Evolutionary conservation across 2,113 vertebrate species (phyloP), one percentile per base, ranked within the genome.

Genomic region (Anarrhichthys ocellatus): DNA sequence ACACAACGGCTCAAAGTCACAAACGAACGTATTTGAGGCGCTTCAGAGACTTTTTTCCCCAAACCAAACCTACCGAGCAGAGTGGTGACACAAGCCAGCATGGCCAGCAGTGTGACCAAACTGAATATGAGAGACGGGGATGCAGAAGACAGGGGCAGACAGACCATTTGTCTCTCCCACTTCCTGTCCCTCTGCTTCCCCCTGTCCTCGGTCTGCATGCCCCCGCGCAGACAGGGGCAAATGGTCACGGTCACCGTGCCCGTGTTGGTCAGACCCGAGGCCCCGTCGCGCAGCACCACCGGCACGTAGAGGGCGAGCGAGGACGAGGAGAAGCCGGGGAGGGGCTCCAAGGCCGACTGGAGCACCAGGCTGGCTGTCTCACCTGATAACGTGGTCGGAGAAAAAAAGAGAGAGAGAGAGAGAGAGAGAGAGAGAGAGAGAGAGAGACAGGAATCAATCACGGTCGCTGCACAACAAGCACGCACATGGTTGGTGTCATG

Each of bases 161-260:
- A 96, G 13, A 92, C 91, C 22, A 74, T 71, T 82, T 90, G 92
- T 42, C 90, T 88, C 88, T 95, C 95, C 95, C 94, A 95, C 29
- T 84, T 78, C 58, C 82, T 83, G 69, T 92, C 93, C 69, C 82
- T 83, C 83, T 91, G 87, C 15, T 83, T 78, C 58, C 88, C 91
- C 69, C 84, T 81, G 20, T 93, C 93, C 90, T 95, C 94, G 0
- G 93, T 93, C 81, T 87, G 93, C 93, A 96, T 95, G 52, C 94
- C 92, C 24, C 95, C 95, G 74, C 93, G 91, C 88, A 95, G 94
- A 88, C 96, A 97, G 27, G 95, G 96, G 85, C 97, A 98, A 59
- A 97, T 87, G 24, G 96, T 96, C 86, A 98, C 94, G 0, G 97
- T 98, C 82, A 98, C 95, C 0, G 97, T 98, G 83, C 94, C 96